These are phyloP conservation scores for Corythaeola cristata DNA, from an alignment of 2,113 vertebrate genomes.

Conservation along the genomic window DNA sequence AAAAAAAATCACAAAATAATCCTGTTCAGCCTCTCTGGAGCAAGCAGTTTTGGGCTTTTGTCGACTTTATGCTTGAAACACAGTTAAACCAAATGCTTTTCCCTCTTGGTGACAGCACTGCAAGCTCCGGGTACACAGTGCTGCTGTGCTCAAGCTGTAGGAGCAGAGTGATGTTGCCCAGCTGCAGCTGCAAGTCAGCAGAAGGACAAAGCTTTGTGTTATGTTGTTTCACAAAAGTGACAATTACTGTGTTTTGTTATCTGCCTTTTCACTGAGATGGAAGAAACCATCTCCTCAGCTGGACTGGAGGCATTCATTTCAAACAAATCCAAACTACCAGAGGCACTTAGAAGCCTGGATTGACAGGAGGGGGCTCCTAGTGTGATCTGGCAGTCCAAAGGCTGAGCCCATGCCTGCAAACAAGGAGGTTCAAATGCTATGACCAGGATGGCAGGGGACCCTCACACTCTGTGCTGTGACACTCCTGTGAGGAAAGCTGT, in stretches of 20 bases:
- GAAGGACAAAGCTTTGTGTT: conserved; percentile 67
- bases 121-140: conserved; percentile 23
- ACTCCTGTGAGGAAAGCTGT: background rate
- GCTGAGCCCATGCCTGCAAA: background rate
- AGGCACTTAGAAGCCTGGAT: background rate
- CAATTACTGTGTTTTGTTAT: conserved; percentile 59
- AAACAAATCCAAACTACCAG: background rate
- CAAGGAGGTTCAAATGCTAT: background rate
- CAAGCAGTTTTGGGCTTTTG: conserved; percentile 23
- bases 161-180: conserved; percentile 34
- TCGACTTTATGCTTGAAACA: conserved; percentile 26
- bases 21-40: conserved; percentile 1
- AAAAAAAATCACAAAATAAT: conserved; percentile 29
- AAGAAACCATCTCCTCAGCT: conserved; percentile 4
- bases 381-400: background rate
- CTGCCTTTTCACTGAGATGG: background rate
- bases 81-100: conserved; percentile 19
- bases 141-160: conserved; percentile 48
- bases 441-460: background rate
- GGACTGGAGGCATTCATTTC: background rate
- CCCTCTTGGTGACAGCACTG: conserved; percentile 43
- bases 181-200: conserved; percentile 65
- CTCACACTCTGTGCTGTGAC: background rate
- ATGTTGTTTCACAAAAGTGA: conserved; percentile 40
- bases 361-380: background rate